Conservation (phyloP, 2,888 invertebrate species). For the Slavum lentiscoides region DNA sequence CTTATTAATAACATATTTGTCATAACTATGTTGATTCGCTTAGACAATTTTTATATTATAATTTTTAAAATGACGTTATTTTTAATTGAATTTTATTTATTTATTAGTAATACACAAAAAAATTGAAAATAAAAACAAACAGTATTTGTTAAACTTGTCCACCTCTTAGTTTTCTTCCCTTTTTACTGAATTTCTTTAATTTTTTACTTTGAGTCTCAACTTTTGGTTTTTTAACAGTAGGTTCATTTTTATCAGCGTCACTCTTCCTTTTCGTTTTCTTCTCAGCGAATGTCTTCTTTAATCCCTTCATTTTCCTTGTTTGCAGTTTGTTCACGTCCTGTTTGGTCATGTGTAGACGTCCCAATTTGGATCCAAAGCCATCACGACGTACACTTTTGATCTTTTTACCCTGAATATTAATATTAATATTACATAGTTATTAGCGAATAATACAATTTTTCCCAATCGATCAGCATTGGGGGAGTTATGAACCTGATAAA, state of each 20-base stretch:
- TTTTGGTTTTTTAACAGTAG: conserved; percentile 34
- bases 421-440: neutral
- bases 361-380: conserved; percentile 84
- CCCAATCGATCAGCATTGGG: too few relatives aligned
- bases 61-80: neutral
- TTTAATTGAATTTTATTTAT: neutral
- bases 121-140: neutral
- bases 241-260: conserved; percentile 33
- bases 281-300: conserved; percentile 75
- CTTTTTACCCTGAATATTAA: conserved; percentile 67
- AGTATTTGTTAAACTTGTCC: conserved; percentile 39
- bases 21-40: neutral
- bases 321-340: conserved; percentile 85
- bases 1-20: neutral
- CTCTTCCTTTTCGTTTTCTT: conserved; percentile 49
- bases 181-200: conserved; percentile 50
- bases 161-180: conserved; percentile 48
- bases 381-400: conserved; percentile 91
- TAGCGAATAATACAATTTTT: too few relatives aligned
- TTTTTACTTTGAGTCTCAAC: conserved; percentile 28
- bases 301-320: conserved; percentile 87
- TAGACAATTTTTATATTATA: neutral
- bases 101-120: neutral
- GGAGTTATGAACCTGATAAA: too few relatives aligned
- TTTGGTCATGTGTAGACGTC: conserved; percentile 88